Conservation (phyloP, 1,140 invertebrate species). For the Drosophila punjabiensis region DNA sequence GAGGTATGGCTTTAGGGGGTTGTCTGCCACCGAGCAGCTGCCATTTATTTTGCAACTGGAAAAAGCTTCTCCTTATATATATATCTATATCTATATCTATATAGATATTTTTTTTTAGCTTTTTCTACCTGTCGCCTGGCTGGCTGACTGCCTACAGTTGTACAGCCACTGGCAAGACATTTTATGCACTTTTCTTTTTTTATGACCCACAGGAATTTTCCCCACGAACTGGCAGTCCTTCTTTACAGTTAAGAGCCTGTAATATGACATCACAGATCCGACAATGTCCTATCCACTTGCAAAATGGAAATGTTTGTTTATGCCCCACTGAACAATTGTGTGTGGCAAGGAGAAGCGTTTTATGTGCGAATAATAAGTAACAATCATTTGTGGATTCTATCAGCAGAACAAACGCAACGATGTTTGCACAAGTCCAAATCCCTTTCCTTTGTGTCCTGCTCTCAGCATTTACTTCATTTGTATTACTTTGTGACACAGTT, state of each 20-base stretch:
- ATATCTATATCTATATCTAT: background rate
- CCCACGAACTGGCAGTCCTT: background rate
- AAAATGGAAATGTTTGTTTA: conserved; percentile 59
- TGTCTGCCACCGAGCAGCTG: conserved; percentile 34
- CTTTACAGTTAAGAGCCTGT: conserved; percentile 47
- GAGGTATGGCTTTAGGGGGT: background rate
- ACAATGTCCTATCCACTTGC: conserved; percentile 39
- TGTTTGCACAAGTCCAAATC: conserved; percentile 31
- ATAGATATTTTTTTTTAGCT: conserved; percentile 4
- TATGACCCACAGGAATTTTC: conserved; percentile 42
- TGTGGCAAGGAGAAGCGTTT: conserved; percentile 42
- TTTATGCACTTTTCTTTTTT: conserved; percentile 58
- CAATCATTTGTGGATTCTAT: conserved; percentile 56
- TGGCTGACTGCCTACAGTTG: conserved; percentile 52
- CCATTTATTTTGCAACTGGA: conserved; percentile 36
- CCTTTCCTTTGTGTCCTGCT: conserved; percentile 19
- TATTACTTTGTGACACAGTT: conserved; percentile 57
- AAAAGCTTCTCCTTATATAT: background rate
- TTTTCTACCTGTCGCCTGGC: conserved; percentile 46
- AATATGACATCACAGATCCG: conserved; percentile 56
- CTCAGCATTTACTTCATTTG: conserved; percentile 20
- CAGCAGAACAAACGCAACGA: conserved; percentile 31
- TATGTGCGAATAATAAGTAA: conserved; percentile 59
- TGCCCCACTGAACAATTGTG: conserved; percentile 56
- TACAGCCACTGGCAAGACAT: conserved; percentile 44